Evolutionary conservation across 2,113 vertebrate species (phyloP).

Genomic region (Rhinopomastus cyanomelas): DNA sequence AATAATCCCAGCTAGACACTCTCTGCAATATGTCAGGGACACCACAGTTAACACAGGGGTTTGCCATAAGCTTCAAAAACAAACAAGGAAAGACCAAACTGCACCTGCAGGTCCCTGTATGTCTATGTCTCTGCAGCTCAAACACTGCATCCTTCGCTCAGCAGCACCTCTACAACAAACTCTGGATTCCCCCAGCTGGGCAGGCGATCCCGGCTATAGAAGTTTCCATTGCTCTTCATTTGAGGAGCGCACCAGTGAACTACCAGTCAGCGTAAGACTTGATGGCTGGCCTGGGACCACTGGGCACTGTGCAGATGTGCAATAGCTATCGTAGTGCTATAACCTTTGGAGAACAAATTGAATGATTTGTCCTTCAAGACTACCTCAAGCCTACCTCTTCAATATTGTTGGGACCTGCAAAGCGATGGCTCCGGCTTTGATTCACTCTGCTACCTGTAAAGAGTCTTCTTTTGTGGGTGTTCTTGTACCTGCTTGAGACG

Average conservation of each 20-base stretch:
- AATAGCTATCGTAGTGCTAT: background rate
- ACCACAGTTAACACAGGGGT: background rate
- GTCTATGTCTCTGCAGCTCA: accelerated
- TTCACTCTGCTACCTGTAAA: conserved; percentile 59
- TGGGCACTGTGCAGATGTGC: background rate
- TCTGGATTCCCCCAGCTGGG: background rate
- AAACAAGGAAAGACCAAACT: background rate
- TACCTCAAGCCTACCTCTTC: background rate
- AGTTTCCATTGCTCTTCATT: background rate
- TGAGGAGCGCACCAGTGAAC: background rate
- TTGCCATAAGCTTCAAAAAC: background rate
- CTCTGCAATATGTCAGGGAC: background rate
- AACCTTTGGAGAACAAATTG: conserved; percentile 1
- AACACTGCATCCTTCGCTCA: background rate
- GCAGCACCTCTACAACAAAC: background rate
- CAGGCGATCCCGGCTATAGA: background rate
- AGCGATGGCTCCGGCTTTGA: conserved; percentile 54
- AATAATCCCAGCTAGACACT: background rate
- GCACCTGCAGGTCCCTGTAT: background rate
- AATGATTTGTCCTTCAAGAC: conserved; percentile 57
- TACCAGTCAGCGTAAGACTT: background rate
- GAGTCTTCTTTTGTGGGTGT: conserved; percentile 67
- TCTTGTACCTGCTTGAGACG: conserved; percentile 74
- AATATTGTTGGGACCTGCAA: conserved; percentile 28
- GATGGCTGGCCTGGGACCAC: background rate